Percentiles rank a stretch among this genome's conserved stretches.
These are phyloP conservation scores for Erythrolamprus reginae DNA, from an alignment of 2,113 vertebrate species.

Conservation along the genomic window DNA sequence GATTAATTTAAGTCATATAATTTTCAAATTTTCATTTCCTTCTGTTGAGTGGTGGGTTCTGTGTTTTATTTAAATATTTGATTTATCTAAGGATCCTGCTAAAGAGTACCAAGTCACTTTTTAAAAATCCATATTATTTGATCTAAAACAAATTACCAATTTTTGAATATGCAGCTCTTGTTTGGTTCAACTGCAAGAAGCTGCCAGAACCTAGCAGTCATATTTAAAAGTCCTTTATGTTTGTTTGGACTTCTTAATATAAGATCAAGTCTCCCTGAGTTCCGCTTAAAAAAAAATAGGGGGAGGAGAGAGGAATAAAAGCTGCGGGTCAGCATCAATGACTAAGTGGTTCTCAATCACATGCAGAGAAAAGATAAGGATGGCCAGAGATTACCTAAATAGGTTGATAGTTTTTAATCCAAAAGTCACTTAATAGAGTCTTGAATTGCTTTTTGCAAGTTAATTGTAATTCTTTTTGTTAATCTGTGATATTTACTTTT, in stretches of 20 bases:
- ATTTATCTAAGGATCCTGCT: not conserved
- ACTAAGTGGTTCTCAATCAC: slow-evolving; percentile 42
- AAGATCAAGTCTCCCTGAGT: slow-evolving; percentile 27
- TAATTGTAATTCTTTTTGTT: not conserved
- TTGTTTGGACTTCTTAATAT: slow-evolving; percentile 29
- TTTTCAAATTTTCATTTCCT: not conserved
- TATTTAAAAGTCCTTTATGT: not conserved
- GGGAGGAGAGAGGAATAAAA: slow-evolving; percentile 9
- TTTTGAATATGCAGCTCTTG: not conserved
- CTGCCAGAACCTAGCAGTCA: slow-evolving; percentile 17
- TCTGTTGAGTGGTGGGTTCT: not conserved
- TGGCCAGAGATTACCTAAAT: slow-evolving; percentile 11
- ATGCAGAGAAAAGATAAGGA: slow-evolving; percentile 45
- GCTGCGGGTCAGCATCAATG: slow-evolving; percentile 38
- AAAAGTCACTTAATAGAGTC: not conserved
- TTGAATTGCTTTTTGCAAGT: not conserved
- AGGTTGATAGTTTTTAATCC: not conserved
- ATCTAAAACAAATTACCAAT: not conserved
- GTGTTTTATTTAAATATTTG: not conserved
- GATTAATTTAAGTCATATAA: not conserved
- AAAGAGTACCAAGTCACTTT: not conserved
- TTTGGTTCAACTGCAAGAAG: slow-evolving; percentile 12
- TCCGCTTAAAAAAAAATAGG: slow-evolving; percentile 3
- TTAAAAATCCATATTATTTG: not conserved
- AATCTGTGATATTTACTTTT: not conserved